Base-by-base conservation (phyloP, 2,888 invertebrate genomes). In the Trimorus sp. region DNA sequence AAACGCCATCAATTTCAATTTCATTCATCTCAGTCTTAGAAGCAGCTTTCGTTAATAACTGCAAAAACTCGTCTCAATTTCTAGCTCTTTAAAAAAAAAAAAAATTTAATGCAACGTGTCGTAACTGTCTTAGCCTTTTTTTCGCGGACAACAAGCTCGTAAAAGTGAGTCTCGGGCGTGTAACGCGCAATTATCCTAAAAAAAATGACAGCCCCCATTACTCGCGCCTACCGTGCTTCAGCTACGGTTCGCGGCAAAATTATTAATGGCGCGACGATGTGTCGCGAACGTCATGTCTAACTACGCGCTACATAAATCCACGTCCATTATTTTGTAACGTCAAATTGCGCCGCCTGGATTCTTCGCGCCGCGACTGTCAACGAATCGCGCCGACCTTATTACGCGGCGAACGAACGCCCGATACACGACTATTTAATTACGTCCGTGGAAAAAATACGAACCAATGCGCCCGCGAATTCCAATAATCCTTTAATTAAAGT, bases 231-330 rank as follows among this genome's bases (percentile, higher is more conserved):
- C 16, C 62, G 56, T 63, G 69, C 51, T 58, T 70, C 77, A 69
- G 42, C 56, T 62, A 69, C 38, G 76, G 54, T 76, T 54, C 54
- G 68, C 40, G 66, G 49, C 62, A 66, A 78, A 78, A 71, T 78
- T 71, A 71, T 71, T 78, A 78, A 78, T 78, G 71, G 60, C 51
- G 37, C 71, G 45, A 66, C 71, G 71, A 66, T 54, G 59, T 78
- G 78, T 66, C 59, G 71, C 71, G 71, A 71, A 78, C 59, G 69
- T 60, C 78, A 71, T 66, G 71, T 78, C 71, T 69, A 58, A 69
- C 77, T 69, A 77, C 51, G 71, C 16, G 73, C 49, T 62, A 65
- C 73, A 73, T 66, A 73, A 79, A 73, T 68, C 58, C 53, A 45
- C 59, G 77, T 70, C 65, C 77, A 77, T 70, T 70, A 77, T 58